Evolutionary conservation across 2,888 invertebrate genomes (phyloP).

Genomic region (Nephrocerus scutellatus): DNA sequence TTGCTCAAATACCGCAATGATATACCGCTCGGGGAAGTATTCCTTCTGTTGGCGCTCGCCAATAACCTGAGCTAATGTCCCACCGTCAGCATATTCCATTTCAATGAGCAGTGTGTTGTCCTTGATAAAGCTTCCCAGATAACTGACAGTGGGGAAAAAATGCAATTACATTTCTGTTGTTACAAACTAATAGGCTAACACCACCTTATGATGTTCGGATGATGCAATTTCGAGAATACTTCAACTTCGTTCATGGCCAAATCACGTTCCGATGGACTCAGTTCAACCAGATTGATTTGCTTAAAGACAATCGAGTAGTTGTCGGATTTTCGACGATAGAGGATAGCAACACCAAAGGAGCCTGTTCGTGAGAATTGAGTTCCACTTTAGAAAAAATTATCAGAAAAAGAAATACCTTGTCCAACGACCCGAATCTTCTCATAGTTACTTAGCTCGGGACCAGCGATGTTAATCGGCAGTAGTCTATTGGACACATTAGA

Average conservation of each 20-base stretch:
- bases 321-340: constrained; percentile 58
- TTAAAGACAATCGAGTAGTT: constrained; percentile 64
- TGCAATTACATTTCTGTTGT: constrained; percentile 7
- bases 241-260: constrained; percentile 64
- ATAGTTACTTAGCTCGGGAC: constrained; percentile 40
- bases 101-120: constrained; percentile 65
- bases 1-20: constrained; percentile 59
- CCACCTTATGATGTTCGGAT: constrained; percentile 66
- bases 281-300: constrained; percentile 63
- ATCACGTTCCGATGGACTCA: constrained; percentile 59
- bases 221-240: constrained; percentile 62
- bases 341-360: constrained; percentile 64
- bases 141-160: constrained; percentile 52
- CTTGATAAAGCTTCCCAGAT: constrained; percentile 66
- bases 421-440: constrained; percentile 44
- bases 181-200: no score
- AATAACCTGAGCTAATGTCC: constrained; percentile 61
- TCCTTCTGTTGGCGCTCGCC: constrained; percentile 47
- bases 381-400: background rate
- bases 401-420: constrained; percentile 29
- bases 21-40: constrained; percentile 56
- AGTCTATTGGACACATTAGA: no score
- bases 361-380: constrained; percentile 34
- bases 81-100: constrained; percentile 74
- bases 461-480: constrained; percentile 28